These are phyloP conservation scores for Spodoptera picta DNA, from an alignment of 2,888 invertebrate genomes.

Conservation along the genomic window DNA sequence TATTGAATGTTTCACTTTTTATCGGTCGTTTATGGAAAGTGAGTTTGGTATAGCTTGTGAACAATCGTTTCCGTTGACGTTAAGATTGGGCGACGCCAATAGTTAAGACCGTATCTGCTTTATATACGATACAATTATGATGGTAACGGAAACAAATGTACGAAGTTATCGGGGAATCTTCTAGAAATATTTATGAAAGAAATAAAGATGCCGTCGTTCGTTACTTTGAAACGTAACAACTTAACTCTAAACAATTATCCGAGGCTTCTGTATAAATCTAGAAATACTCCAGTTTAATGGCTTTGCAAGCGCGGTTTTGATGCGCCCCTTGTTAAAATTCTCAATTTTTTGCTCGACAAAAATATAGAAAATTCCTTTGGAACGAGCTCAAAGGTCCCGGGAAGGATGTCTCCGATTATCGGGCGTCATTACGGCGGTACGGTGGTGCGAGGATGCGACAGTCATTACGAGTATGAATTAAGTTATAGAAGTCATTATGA, in stretches of 20 bases:
- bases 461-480: slow-evolving; percentile 25
- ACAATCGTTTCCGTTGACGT: slow-evolving; percentile 50
- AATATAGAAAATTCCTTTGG: slow-evolving; percentile 65
- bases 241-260: slow-evolving; percentile 24
- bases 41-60: slow-evolving; percentile 35
- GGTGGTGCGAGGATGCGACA: slow-evolving; percentile 30
- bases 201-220: not conserved
- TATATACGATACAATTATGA: slow-evolving; percentile 32
- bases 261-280: slow-evolving; percentile 36
- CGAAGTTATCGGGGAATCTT: slow-evolving; percentile 4
- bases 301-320: slow-evolving; percentile 41
- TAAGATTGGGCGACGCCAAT: slow-evolving; percentile 27
- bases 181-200: slow-evolving; percentile 3
- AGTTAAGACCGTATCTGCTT: slow-evolving; percentile 35
- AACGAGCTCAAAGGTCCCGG: slow-evolving; percentile 70
- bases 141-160: slow-evolving; percentile 29
- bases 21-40: slow-evolving; percentile 33
- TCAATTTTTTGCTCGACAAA: slow-evolving; percentile 56
- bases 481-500: slow-evolving; percentile 6
- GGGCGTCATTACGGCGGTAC: slow-evolving; percentile 68
- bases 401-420: slow-evolving; percentile 83
- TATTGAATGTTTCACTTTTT: slow-evolving; percentile 48
- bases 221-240: slow-evolving; percentile 12
- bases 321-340: slow-evolving; percentile 54
- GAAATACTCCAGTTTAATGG: slow-evolving; percentile 21